These are phyloP conservation scores for Ptychoptera contaminata DNA, from an alignment of 2,888 invertebrate genomes.

Conservation along the genomic window DNA sequence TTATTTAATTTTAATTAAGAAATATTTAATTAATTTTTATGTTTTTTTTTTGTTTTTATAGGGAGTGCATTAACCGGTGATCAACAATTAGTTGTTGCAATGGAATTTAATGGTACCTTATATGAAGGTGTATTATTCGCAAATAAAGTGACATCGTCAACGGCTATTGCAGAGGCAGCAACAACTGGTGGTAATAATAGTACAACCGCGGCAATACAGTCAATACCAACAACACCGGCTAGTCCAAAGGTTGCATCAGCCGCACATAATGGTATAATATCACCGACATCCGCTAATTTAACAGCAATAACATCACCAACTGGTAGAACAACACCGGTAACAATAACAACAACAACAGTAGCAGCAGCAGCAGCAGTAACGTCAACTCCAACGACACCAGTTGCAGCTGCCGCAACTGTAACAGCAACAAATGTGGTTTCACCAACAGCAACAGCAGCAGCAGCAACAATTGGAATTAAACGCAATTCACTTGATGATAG, in stretches of 20 bases:
- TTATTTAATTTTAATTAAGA: not conserved
- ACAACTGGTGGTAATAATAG: conserved; percentile 3
- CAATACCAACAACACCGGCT: conserved; percentile 22
- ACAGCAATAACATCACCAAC: conserved; percentile 19
- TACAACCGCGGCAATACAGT: conserved; percentile 17
- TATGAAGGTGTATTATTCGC: conserved; percentile 91
- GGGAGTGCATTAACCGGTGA: conserved; percentile 72
- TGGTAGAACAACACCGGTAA: conserved; percentile 10
- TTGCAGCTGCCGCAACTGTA: too few species aligned
- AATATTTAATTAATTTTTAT: not conserved
- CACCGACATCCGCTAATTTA: conserved; percentile 17
- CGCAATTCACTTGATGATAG: not conserved
- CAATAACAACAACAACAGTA: not conserved
- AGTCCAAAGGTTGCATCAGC: conserved; percentile 3
- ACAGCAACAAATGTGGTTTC: conserved; percentile 3
- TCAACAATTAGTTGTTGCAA: conserved; percentile 80
- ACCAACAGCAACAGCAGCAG: too few species aligned
- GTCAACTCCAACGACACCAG: conserved; percentile 7
- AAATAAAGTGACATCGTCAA: conserved; percentile 21
- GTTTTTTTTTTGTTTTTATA: conserved; percentile 27
- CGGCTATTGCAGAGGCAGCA: conserved; percentile 22
- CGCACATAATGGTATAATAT: not conserved
- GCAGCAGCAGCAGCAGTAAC: conserved; percentile 6
- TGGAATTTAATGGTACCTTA: conserved; percentile 90
- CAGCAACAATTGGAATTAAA: too few species aligned